A percentile compares a stretch with the other conserved stretches of the same genome.
Evolutionary conservation across 1,140 invertebrate genomes (phyloP).

Genomic region (Cyphomyrmex costatus): DNA sequence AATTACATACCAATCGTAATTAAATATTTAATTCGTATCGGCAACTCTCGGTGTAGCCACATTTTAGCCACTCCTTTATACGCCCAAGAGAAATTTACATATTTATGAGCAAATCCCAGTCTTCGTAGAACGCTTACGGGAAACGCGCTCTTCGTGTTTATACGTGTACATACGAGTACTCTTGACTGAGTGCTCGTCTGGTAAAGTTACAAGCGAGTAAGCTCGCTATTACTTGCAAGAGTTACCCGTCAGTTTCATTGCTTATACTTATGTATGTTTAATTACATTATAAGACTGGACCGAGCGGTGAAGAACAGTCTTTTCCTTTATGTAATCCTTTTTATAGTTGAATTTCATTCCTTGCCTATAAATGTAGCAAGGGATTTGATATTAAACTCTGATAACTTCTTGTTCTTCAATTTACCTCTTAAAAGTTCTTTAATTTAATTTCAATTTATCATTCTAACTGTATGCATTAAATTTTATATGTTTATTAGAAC

Average conservation of each 20-base stretch:
- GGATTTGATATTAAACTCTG: background rate
- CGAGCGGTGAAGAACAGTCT: background rate
- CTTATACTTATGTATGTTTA: slow-evolving; percentile 16
- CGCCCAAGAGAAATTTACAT: slow-evolving; percentile 31
- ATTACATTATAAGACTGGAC: background rate
- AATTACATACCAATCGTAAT: slow-evolving; percentile 1
- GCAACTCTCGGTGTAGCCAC: background rate
- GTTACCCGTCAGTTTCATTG: slow-evolving; percentile 20
- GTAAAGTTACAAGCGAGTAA: slow-evolving; percentile 17
- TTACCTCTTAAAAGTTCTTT: background rate
- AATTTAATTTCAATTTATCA: background rate
- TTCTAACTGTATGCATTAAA: background rate
- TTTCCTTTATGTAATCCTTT: background rate
- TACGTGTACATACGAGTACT: slow-evolving; percentile 2
- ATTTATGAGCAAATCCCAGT: slow-evolving; percentile 51
- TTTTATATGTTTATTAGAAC: background rate
- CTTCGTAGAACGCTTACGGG: slow-evolving; percentile 18
- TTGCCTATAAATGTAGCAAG: background rate
- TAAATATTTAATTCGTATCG: slow-evolving; percentile 37
- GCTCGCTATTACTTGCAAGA: slow-evolving; percentile 36
- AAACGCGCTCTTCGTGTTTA: slow-evolving; percentile 6
- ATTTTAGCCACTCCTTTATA: background rate
- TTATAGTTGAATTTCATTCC: background rate
- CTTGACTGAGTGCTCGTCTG: background rate
- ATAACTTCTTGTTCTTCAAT: background rate